Evolutionary conservation across 2,113 vertebrate genomes (phyloP), one percentile per base, ranked within the genome.

Genomic region (Megaleporinus macrocephalus): DNA sequence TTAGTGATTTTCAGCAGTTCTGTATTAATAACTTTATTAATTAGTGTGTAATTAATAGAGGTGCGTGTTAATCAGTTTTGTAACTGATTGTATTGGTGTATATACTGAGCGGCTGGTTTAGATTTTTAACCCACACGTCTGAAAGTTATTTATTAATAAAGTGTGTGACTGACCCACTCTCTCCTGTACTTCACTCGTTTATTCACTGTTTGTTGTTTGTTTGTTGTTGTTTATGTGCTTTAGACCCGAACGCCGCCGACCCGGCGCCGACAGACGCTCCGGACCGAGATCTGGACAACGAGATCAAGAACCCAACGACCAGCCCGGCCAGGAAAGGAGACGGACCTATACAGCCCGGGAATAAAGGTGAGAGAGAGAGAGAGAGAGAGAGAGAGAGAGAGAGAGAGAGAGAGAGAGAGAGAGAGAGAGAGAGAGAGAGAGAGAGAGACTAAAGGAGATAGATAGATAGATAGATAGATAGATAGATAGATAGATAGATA

Each of bases 161-260:
- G n/a, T n/a, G n/a, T n/a, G n/a, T n/a, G n/a, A n/a, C n/a, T n/a
- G n/a, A n/a, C n/a, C n/a, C n/a, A n/a, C n/a, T n/a, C n/a, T n/a
- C n/a, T n/a, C n/a, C n/a, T n/a, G n/a, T n/a, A n/a, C n/a, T 36
- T 36, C 7, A 7, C 7, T 36, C 7, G 36, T 29, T 18, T 18
- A 22, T 73, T 15, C 6, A 30, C 20, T 20, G 16, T 76, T 62
- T 80, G 55, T 78, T 68, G 59, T 78, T 66, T 73, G 26, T 81
- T 72, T 71, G 53, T 82, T 73, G 75, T 66, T 73, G 26, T 81
- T 72, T 71, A 41, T 82, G 73, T 84, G 71, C 77, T 80, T 66
- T 53, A 86, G 86, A 87, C 71, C 85, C 85, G 24, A 87, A 84
- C 15, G 53, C 78, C 61, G 81, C 81, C 14, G 81, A 78, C 65